Conservation (phyloP, 2,888 invertebrate species). For the Melanchra persicariae region DNA sequence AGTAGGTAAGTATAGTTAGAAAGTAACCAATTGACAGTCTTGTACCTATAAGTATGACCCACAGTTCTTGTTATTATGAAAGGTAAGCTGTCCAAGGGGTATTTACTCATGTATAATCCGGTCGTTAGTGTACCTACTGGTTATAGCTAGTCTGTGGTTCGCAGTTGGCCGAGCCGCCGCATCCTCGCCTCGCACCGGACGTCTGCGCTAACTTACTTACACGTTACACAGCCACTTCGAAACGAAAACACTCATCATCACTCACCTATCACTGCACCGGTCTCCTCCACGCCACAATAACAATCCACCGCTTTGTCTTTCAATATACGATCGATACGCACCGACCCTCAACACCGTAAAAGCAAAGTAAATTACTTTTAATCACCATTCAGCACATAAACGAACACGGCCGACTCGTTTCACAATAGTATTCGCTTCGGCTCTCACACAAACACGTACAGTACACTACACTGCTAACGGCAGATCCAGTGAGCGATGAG, state of each 20-base stretch:
- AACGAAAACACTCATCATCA: slow-evolving; percentile 68
- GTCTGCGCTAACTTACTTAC: slow-evolving; percentile 55
- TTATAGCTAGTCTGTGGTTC: slow-evolving; percentile 62
- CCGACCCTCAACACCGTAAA: slow-evolving; percentile 87
- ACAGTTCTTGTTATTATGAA: slow-evolving; percentile 24
- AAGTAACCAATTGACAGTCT: slow-evolving; percentile 6
- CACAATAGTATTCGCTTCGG: slow-evolving; percentile 78
- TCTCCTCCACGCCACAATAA: slow-evolving; percentile 77
- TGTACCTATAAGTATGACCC: slow-evolving; percentile 6
- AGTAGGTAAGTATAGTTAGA: background rate
- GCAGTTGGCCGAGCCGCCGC: slow-evolving; percentile 51
- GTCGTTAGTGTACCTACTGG: slow-evolving; percentile 55
- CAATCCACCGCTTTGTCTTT: slow-evolving; percentile 87
- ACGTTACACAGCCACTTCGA: slow-evolving; percentile 58
- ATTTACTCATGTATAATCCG: slow-evolving; percentile 29
- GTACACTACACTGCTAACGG: slow-evolving; percentile 80
- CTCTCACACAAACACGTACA: slow-evolving; percentile 81
- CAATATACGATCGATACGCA: slow-evolving; percentile 87
- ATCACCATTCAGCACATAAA: slow-evolving; percentile 89
- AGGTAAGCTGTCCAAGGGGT: slow-evolving; percentile 29
- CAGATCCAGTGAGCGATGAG: slow-evolving; percentile 79
- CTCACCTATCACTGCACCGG: slow-evolving; percentile 81
- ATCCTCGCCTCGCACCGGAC: slow-evolving; percentile 62
- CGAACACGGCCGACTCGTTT: slow-evolving; percentile 85
- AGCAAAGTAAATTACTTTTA: slow-evolving; percentile 89